phyloP scores from a whole-genome alignment of 2,113 vertebrate species.

The Probosciger aterrimus region DNA sequence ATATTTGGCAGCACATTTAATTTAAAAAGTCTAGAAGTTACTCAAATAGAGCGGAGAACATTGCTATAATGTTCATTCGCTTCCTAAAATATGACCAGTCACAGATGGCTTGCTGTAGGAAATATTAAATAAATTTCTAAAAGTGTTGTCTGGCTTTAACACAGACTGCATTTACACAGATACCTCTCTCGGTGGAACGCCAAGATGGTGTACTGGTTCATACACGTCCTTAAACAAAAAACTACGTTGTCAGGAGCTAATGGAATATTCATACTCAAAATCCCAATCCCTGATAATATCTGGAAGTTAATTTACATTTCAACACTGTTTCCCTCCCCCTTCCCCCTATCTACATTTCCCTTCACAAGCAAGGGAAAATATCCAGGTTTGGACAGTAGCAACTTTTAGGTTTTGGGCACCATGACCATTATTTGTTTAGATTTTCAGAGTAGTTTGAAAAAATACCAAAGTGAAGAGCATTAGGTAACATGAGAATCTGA shows the following conservation, averaged over 20 bases:
- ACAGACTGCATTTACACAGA: constrained; percentile 51
- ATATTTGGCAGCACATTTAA: constrained; percentile 62
- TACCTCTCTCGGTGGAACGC: constrained; percentile 27
- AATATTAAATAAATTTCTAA: constrained; percentile 51
- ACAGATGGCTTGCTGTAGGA: constrained; percentile 62
- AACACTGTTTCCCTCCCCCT: background rate
- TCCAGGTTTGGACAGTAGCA: background rate
- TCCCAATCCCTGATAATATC: constrained; percentile 19
- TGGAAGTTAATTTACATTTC: constrained; percentile 27
- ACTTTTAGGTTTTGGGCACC: background rate
- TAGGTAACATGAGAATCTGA: background rate
- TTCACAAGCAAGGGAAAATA: background rate
- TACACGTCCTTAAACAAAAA: constrained; percentile 36
- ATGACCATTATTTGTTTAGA: background rate
- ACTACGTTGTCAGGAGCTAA: constrained; percentile 1
- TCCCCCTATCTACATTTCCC: background rate
- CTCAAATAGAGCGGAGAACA: background rate
- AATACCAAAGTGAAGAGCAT: background rate
- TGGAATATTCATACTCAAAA: constrained; percentile 36
- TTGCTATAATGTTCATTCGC: constrained; percentile 10
- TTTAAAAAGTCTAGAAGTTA: constrained; percentile 43
- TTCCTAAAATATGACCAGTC: constrained; percentile 68
- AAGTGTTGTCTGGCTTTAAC: constrained; percentile 50
- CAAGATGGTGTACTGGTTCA: constrained; percentile 27
- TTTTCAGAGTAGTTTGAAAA: background rate